These are phyloP conservation scores for Littorina saxatilis DNA, from an alignment of 1,140 invertebrate genomes.

Conservation along the genomic window DNA sequence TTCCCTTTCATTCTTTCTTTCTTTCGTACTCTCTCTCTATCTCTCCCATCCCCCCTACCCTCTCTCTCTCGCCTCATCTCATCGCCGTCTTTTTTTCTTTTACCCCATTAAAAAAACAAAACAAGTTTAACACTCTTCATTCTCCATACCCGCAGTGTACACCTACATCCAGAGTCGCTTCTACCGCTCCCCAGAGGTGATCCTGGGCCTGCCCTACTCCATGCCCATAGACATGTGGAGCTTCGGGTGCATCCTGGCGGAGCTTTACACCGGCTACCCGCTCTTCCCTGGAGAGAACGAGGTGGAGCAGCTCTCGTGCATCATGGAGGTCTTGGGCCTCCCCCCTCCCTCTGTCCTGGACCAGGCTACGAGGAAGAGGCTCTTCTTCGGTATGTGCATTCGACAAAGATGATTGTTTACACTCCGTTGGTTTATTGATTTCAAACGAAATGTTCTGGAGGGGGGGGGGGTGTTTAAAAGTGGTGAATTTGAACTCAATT, in stretches of 20 bases:
- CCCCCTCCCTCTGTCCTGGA: conserved; percentile 71
- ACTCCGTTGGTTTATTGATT: too few species aligned
- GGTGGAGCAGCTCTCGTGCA: conserved; percentile 75
- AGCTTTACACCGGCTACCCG: conserved; percentile 82
- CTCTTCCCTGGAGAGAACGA: conserved; percentile 77
- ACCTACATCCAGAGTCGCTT: conserved; percentile 77
- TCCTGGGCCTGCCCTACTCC: conserved; percentile 86
- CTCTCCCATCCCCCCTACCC: background rate
- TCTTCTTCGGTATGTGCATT: conserved; percentile 71
- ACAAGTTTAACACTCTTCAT: too few species aligned
- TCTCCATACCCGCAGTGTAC: too few species aligned
- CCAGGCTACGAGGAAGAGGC: conserved; percentile 68
- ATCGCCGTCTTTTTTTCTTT: too few species aligned
- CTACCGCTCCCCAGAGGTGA: conserved; percentile 76
- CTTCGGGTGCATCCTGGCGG: conserved; percentile 97
- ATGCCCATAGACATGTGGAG: conserved; percentile 90
- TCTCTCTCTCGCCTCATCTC: background rate
- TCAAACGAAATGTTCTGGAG: too few species aligned
- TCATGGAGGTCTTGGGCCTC: conserved; percentile 74
- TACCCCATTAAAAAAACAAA: too few species aligned
- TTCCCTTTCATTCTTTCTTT: too few species aligned
- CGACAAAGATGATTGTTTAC: too few species aligned
- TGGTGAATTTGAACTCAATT: too few species aligned
- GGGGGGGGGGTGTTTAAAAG: too few species aligned
- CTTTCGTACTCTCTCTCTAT: too few species aligned